A percentile compares a stretch with the other conserved stretches of the same genome.
phyloP scores from a whole-genome alignment of 92 coral and sea anemone species.

The Palythoa caribaeorum region DNA sequence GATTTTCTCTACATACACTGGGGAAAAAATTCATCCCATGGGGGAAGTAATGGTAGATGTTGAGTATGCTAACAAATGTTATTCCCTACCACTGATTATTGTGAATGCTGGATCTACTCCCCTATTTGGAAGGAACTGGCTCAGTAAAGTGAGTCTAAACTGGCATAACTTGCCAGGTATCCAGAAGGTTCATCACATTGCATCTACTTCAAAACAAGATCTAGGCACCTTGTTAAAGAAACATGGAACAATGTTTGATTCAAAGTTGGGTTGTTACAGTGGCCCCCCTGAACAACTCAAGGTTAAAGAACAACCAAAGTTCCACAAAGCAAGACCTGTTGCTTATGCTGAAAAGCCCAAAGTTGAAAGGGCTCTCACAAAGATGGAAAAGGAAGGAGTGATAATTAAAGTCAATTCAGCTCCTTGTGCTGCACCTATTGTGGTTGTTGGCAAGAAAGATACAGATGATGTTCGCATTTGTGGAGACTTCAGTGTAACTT shows the following conservation, averaged over 20 bases:
- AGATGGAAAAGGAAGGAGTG: conserved; percentile 65
- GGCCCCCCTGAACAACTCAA: conserved; percentile 48
- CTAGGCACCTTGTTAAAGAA: conserved; percentile 7
- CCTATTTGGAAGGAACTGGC: conserved; percentile 63
- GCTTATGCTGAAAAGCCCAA: conserved; percentile 53
- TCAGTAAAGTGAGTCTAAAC: conserved; percentile 39
- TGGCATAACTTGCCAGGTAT: conserved; percentile 49
- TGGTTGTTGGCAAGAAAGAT: conserved; percentile 25
- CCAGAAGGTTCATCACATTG: conserved; percentile 20
- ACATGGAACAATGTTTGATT: conserved; percentile 11
- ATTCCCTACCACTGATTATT: conserved; percentile 45
- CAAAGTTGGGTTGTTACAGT: conserved; percentile 55
- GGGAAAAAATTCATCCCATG: conserved; percentile 56
- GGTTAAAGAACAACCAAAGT: conserved; percentile 36
- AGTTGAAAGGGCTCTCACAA: conserved; percentile 57
- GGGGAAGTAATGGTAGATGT: conserved; percentile 55
- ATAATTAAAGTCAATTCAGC: conserved; percentile 49
- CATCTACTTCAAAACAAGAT: conserved; percentile 8
- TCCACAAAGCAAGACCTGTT: conserved; percentile 56
- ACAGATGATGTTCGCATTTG: conserved; percentile 51
- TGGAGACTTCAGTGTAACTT: conserved; percentile 21
- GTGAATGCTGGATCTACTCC: conserved; percentile 54
- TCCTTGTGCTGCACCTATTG: conserved; percentile 53
- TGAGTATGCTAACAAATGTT: conserved; percentile 40
- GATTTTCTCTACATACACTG: conserved; percentile 65